phyloP scores from a whole-genome alignment of 2,113 vertebrate species.

The Rhea americana region DNA sequence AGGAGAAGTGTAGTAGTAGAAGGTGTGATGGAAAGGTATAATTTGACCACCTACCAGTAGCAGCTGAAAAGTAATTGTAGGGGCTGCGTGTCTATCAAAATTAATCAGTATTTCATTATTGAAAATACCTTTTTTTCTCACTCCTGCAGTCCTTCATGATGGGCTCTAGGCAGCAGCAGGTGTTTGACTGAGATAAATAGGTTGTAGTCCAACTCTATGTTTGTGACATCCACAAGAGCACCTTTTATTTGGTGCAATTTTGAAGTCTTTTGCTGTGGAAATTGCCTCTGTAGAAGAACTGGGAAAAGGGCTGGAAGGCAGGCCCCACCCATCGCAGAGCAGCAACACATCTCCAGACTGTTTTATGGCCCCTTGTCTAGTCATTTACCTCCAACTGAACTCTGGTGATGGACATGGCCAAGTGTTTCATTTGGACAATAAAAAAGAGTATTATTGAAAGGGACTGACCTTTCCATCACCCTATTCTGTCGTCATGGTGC shows the following conservation, averaged over 20 bases:
- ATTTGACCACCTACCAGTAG: constrained; percentile 75
- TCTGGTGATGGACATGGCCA: constrained; percentile 70
- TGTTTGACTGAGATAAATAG: not conserved
- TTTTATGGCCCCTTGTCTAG: constrained; percentile 80
- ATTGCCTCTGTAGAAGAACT: not conserved
- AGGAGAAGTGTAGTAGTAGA: constrained; percentile 56
- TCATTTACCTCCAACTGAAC: constrained; percentile 84
- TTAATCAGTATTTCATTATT: constrained; percentile 60
- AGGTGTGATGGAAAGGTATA: constrained; percentile 75
- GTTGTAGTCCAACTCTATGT: not conserved
- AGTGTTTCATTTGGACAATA: constrained; percentile 62
- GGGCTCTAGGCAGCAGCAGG: not conserved
- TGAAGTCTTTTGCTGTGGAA: not conserved
- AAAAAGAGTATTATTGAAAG: constrained; percentile 64
- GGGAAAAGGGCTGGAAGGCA: not conserved
- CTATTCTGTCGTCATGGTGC: constrained; percentile 68
- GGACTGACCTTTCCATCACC: constrained; percentile 71
- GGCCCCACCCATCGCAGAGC: not conserved
- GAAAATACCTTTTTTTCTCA: not conserved
- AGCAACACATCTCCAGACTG: constrained; percentile 74
- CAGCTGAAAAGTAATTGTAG: constrained; percentile 65
- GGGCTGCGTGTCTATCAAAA: constrained; percentile 61
- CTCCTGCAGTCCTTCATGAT: not conserved
- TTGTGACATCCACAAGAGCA: not conserved
- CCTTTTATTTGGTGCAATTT: not conserved